Percentiles rank a stretch among this genome's conserved stretches.
These are phyloP conservation scores for Lanius ludovicianus DNA, from an alignment of 2,113 vertebrate genomes.

Conservation along the genomic window DNA sequence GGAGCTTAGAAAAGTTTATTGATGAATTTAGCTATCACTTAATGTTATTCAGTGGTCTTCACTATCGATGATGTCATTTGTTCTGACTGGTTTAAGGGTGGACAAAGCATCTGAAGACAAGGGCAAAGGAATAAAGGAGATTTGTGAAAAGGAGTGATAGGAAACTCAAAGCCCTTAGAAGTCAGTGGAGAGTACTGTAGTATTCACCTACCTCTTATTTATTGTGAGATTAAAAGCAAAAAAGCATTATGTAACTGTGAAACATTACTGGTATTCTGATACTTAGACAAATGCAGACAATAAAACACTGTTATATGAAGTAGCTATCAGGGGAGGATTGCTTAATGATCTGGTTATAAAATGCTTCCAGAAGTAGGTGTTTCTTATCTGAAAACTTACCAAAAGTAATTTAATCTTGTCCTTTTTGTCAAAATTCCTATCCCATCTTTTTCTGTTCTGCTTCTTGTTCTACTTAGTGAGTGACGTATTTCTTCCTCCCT, in stretches of 20 bases:
- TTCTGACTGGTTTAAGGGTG: neutral
- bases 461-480: neutral
- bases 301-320: constrained; percentile 34
- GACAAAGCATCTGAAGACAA: neutral
- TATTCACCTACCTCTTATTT: constrained; percentile 33
- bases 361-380: neutral
- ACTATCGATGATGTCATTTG: constrained; percentile 8
- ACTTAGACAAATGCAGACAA: constrained; percentile 16
- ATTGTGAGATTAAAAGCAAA: constrained; percentile 42
- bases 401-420: neutral
- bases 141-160: constrained; percentile 34
- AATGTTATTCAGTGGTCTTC: neutral
- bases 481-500: constrained; percentile 39
- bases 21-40: neutral
- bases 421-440: constrained; percentile 33
- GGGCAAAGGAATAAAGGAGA: constrained; percentile 32
- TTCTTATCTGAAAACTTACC: neutral
- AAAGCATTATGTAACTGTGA: constrained; percentile 44
- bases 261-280: constrained; percentile 8
- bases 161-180: constrained; percentile 33
- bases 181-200: neutral
- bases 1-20: neutral
- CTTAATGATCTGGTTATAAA: neutral
- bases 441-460: neutral
- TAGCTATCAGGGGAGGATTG: neutral